These are phyloP conservation scores for Taphrorychus bicolor DNA, from an alignment of 2,888 invertebrate species.

Conservation along the genomic window DNA sequence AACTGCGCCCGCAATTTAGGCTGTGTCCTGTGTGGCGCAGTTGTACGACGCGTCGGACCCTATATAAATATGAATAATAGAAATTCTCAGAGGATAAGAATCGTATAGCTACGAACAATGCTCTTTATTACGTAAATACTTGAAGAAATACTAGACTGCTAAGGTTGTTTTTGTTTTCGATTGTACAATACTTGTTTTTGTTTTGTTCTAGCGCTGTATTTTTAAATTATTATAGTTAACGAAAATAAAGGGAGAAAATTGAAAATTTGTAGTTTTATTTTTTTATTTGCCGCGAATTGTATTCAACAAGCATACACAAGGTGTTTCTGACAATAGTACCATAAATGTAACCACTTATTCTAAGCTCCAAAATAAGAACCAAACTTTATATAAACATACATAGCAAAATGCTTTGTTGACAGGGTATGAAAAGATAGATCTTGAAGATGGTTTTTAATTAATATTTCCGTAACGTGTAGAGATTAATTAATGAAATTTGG, in stretches of 20 bases:
- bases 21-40: background rate
- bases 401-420: no score
- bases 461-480: no score
- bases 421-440: no score
- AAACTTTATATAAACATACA: no score
- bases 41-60: background rate
- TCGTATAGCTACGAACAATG: constrained; percentile 37
- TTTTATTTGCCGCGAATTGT: no score
- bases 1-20: background rate
- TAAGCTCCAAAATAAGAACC: no score
- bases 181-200: constrained; percentile 46
- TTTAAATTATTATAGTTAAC: constrained; percentile 55
- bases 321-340: no score
- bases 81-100: constrained; percentile 5
- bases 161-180: constrained; percentile 51
- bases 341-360: no score
- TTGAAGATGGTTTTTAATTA: no score
- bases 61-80: background rate
- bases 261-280: no score
- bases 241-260: constrained; percentile 42
- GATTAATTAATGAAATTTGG: no score
- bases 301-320: no score
- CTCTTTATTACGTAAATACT: constrained; percentile 33
- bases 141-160: constrained; percentile 51
- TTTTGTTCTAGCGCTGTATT: constrained; percentile 54